A percentile compares a stretch with the other conserved stretches of the same genome.
Conservation (phyloP, 2,797 vertebrate genomes). For the Myotis planiceps region DNA sequence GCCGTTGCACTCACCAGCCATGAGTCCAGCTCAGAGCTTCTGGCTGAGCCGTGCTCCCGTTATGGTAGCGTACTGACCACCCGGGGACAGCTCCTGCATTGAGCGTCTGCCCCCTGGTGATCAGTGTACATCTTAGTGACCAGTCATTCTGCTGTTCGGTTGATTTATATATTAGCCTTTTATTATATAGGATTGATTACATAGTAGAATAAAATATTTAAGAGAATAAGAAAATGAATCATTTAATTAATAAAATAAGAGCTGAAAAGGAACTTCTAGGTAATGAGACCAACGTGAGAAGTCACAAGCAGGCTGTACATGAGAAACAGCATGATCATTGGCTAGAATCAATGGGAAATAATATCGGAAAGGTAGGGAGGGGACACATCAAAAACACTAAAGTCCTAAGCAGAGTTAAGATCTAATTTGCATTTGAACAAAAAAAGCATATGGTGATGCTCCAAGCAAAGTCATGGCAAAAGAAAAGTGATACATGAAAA, state of each 20-base stretch:
- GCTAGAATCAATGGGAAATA: not conserved
- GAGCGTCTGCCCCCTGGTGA: too few species aligned
- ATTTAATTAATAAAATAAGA: not conserved
- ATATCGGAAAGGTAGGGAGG: not conserved
- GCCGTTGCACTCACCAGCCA: too few species aligned
- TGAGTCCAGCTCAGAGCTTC: too few species aligned
- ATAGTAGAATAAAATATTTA: not conserved
- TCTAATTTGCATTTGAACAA: not conserved
- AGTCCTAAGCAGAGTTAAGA: not conserved
- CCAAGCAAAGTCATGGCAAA: not conserved
- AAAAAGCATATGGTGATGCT: not conserved
- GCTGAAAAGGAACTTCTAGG: not conserved
- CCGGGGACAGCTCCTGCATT: too few species aligned
- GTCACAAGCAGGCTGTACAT: too few species aligned
- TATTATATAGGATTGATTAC: not conserved
- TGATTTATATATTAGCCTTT: too few species aligned
- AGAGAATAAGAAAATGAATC: not conserved
- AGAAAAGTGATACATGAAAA: not conserved
- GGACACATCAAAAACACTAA: not conserved
- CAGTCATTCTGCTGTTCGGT: too few species aligned
- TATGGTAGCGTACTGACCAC: too few species aligned
- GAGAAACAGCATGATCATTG: not conserved
- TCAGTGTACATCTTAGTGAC: fast-evolving
- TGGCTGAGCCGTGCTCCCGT: fast-evolving
- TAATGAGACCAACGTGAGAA: not conserved